Evolutionary conservation across 1,140 invertebrate species (phyloP), one percentile per base, ranked within the genome.

Genomic region (Ceratosolen fusciceps): DNA sequence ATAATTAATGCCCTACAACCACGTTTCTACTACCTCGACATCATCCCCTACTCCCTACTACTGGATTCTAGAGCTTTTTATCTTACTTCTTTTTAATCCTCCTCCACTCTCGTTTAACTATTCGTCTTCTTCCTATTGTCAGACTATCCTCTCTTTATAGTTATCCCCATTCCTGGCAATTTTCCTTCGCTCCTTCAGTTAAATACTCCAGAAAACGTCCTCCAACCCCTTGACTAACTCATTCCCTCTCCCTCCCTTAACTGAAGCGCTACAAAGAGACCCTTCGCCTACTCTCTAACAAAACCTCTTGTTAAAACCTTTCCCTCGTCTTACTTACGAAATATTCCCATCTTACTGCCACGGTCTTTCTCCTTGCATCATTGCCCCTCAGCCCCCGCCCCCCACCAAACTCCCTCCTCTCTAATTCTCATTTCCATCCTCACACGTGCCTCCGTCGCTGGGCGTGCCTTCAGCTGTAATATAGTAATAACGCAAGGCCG

Each of bases 401-500:
- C 4, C 5, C 52, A 4, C 52, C 52, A 43, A 43, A 43, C 39
- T 39, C 16, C 24, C 21, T 19, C 21, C 21, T 19, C 62, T 37
- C 34, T 37, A 31, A 24, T 34, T 37, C 52, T 52, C 47, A 12
- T 3, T 47, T n/a, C 26, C 21, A 47, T 26, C 31, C 43, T 71
- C 71, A 9, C 21, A 16, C 31, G 49, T 24, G 54, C n/a, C 47
- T 67, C 37, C 3, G n/a, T n/a, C n/a, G 14, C 74, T 56, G 26
- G 26, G 24, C n/a, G 65, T 72, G 62, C 79, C 76, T 81, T 84
- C 83, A 81, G 80, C 83, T 83, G 84, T 86, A 85, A 86, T 83
- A 83, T 84, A 84, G 84, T 84, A 87, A 87, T 86, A 86, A 87
- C 84, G 81, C 84, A 82, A 80, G 74, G 82, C 75, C 73, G 81